phyloP scores from a whole-genome alignment of 1,140 invertebrate genomes.

The Lasioglossum albipes region DNA sequence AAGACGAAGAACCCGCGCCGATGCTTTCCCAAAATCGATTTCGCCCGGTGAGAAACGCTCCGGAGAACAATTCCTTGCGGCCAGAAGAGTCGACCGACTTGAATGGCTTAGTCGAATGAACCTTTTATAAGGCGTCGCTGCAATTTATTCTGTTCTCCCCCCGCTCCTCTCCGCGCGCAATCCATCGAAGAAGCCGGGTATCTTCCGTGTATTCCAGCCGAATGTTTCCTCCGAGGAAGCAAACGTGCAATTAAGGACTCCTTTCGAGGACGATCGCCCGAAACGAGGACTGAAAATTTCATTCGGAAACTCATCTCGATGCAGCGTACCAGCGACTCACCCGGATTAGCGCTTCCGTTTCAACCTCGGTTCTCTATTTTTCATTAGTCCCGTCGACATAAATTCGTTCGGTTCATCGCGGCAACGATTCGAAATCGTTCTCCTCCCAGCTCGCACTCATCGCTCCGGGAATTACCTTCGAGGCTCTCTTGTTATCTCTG shows the following conservation, averaged over 20 bases:
- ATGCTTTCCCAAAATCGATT: too few species aligned
- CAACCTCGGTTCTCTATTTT: constrained; percentile 15
- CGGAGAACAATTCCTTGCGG: too few species aligned
- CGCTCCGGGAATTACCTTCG: not conserved
- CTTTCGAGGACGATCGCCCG: not conserved
- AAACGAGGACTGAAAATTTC: constrained; percentile 46
- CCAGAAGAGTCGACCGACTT: too few species aligned
- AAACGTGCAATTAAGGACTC: constrained; percentile 48
- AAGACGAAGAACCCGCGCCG: too few species aligned
- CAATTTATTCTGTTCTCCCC: too few species aligned
- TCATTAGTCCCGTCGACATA: constrained; percentile 11
- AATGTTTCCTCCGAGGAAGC: not conserved
- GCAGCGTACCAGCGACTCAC: constrained; percentile 15
- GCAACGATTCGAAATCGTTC: too few species aligned
- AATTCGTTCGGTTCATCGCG: not conserved
- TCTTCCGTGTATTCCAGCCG: not conserved
- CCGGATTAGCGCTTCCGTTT: constrained; percentile 38
- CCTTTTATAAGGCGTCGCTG: too few species aligned
- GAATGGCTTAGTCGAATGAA: too few species aligned
- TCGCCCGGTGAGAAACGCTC: too few species aligned
- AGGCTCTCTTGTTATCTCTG: constrained; percentile 17
- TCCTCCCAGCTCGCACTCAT: not conserved
- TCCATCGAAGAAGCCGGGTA: too few species aligned
- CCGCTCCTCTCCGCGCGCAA: too few species aligned
- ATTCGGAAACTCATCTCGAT: constrained; percentile 61